Evolutionary conservation across 2,888 invertebrate species (phyloP), one percentile per base, ranked within the genome.

Genomic region (Diarsia brunnea): DNA sequence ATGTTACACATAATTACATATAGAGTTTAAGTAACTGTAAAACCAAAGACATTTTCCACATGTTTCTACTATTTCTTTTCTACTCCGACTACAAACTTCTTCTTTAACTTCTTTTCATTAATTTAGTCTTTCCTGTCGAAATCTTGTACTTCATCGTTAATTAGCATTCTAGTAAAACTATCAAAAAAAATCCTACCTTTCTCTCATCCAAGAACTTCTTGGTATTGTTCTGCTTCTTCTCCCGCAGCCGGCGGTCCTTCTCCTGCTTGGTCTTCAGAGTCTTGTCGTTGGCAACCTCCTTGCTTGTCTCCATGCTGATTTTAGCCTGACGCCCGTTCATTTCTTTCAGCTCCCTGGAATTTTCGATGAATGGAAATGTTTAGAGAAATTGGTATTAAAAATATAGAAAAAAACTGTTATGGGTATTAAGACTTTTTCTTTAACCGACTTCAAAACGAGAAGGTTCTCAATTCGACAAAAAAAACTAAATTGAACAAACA

Each of bases 161-260:
- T 55, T 24, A 27, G 16, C 55, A 7, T 7, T 16, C 24, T 47
- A n/a, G 12, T 16, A 55, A 55, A 55, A 27, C 24, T 55, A 16
- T 55, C 14, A 24, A 24, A 16, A 3, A 19, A 60, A 27, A 31
- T 19, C 78, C 60, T 31, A 97, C 97, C 97, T 98, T 99, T 76
- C 99, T 97, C 94, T 99, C 99, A 88, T 99, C 99, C 97, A 99
- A 98, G 92, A 99, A 99, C 91, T 99, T 98, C 95, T 99, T 99
- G 72, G 99, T 99, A 93, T 99, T 99, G 93, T 99, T 99, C 92
- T 99, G 99, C 90, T 99, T 99, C 94, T 99, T 99, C 95, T 99
- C 99, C 47, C 98, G 97, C 75, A 99, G 97, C 64, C 99, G 97
- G 63, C 99, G 97, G 93, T 99, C 99, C 90, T 99, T 98, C 94